Evolutionary conservation across 1,140 invertebrate species (phyloP), one percentile per base, ranked within the genome.

Genomic region (Cardiocondyla obscurior): DNA sequence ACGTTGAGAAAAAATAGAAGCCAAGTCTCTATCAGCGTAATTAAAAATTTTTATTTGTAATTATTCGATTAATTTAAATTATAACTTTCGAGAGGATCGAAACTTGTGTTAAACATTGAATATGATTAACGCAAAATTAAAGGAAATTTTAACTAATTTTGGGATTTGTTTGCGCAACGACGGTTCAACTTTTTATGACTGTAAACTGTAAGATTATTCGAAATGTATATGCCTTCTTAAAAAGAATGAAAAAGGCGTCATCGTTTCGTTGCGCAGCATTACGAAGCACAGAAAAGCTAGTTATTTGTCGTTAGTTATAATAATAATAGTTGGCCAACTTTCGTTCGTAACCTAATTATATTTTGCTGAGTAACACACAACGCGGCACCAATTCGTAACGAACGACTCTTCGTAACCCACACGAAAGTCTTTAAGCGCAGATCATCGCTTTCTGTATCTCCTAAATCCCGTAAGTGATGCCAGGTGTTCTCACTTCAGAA

Each of bases 331-430:
- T 44, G 12, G 12, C 28, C 12, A 46, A 60, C 28, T 46, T 76
- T 74, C 8, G 46, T 60, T 60, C n/a, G n/a, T 74, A 60, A 57
- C 14, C 53, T 12, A 62, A 25, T 76, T 46, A 44, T 62, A 3
- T 25, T 62, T 3, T 25, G 42, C 39, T 44, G 19, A 58, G 5
- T 58, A 49, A 14, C 28, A 14, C 22, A 10, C 10, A 51, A 73
- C 16, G 16, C 14, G 22, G 10, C 36, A 39, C 10, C 16, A 39
- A 16, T 0, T 42, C 33, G 42, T n/a, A 74, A 44, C 25, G 12
- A 60, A 74, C 44, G 10, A 60, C 57, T 74, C 25, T 33, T 44
- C 3, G 25, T 25, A 36, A 36, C 0, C 12, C 5, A 22, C 19
- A 22, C 28, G 25, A 44, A 74, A 74, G 25, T 28, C 25, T 57